Base-by-base conservation (phyloP, 2,797 vertebrate species). In the Onychomys leucogaster region DNA sequence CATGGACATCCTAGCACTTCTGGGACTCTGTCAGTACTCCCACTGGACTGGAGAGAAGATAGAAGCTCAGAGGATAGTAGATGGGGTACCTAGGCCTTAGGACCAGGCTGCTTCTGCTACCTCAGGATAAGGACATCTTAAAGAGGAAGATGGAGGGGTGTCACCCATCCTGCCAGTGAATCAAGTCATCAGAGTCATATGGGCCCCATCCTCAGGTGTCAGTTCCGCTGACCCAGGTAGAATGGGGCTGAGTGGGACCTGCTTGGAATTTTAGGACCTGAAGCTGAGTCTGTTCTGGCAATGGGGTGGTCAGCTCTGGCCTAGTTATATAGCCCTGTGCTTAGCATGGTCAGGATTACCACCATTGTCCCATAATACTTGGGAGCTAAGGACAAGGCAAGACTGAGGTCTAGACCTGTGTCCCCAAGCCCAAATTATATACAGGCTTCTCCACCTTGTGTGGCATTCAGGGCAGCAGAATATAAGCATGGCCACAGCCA, bases 401-500 rank as follows among this genome's bases (percentile, higher is more conserved):
- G 84, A 41, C 49, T 43, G 52, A 21, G 52, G 10, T 21, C 41
- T 61, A 59, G 46, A 55, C 71, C 55, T 25, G 7, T 23, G 37
- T 21, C 19, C 63, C 55, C 37, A 5, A 29, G 7, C 87, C 43
- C 9, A 13, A 43, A 3, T 10, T 55, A 14, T 25, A 12, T 8
- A 0, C 0, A 11, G 59, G 57, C 3, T 3, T 8, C 34, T 83
- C 77, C 11, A 0, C 23, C 65, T n/a, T 19, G 9, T 0, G 29
- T 1, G 29, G 61, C 7, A 27, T 14, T 23, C 12, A 7, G 59
- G 65, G 2, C 52, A 4, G 59, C 61, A 27, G 23, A 2, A 6
- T 10, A n/a, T 12, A 5, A 1, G 52, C 11, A 13, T 2, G n/a
- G 32, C 8, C 55, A 19, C 6, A 0, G 10, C n/a, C 0, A 1